Conservation (phyloP, 1,140 invertebrate genomes). For the Diachasmimorpha longicaudata region DNA sequence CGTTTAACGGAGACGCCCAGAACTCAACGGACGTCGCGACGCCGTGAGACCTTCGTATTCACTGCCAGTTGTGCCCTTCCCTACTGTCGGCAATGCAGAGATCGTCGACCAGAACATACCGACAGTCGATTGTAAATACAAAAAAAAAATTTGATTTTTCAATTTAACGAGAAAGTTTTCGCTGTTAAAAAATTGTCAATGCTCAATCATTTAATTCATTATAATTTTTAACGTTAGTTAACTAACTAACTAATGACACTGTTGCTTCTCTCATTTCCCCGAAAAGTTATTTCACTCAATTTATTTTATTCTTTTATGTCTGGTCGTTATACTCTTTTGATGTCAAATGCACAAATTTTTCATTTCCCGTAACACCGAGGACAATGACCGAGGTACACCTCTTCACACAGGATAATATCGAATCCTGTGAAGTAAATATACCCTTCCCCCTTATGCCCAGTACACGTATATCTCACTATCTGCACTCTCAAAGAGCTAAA, state of each 20-base stretch:
- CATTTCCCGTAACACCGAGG: neutral
- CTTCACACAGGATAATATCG: neutral
- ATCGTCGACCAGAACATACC: neutral
- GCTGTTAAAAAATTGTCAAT: too few species aligned
- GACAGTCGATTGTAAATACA: neutral
- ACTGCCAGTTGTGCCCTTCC: conserved; percentile 37
- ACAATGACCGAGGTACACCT: neutral
- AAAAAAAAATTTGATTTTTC: neutral
- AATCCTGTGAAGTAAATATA: conserved; percentile 23
- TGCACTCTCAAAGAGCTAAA: conserved; percentile 36
- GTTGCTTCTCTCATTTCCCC: neutral
- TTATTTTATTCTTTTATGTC: neutral
- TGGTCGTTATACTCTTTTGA: conserved; percentile 7
- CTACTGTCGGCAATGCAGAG: conserved; percentile 39
- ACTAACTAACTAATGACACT: too few species aligned
- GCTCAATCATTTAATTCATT: neutral
- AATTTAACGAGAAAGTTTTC: neutral
- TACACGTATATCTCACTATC: neutral
- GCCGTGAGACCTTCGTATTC: conserved; percentile 26
- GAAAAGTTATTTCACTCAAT: neutral
- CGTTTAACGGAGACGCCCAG: conserved; percentile 41
- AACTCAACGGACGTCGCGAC: conserved; percentile 39
- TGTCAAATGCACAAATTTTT: conserved; percentile 11
- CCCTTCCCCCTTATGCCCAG: neutral
- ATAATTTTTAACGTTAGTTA: too few species aligned